Conservation (phyloP, 2,888 invertebrate species). For the Tiliacea aurago region DNA sequence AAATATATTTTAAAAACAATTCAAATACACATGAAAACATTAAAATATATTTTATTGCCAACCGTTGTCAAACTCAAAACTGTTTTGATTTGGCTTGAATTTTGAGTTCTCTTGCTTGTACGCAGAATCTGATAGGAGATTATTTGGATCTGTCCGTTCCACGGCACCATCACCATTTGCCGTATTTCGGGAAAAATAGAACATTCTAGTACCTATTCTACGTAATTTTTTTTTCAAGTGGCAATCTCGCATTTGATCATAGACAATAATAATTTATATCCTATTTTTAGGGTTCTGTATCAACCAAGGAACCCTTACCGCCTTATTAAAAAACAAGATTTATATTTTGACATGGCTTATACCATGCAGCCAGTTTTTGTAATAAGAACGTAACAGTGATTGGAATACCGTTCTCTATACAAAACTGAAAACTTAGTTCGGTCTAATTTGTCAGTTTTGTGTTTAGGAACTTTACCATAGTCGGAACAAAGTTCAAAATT, state of each 20-base stretch:
- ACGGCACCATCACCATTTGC: neutral
- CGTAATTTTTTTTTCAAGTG: neutral
- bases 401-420: too few species aligned
- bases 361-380: too few species aligned
- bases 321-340: too few species aligned
- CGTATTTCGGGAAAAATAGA: neutral
- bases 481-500: too few species aligned
- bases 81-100: conserved; percentile 44
- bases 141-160: neutral
- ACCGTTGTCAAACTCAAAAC: conserved; percentile 61
- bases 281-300: too few species aligned
- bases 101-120: conserved; percentile 28
- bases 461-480: too few species aligned
- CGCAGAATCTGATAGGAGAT: conserved; percentile 13
- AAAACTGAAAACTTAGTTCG: too few species aligned
- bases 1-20: conserved; percentile 41
- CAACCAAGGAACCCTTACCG: too few species aligned
- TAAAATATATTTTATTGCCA: conserved; percentile 62
- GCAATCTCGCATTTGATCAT: neutral
- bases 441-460: too few species aligned
- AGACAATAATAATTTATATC: neutral
- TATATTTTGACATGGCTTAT: too few species aligned
- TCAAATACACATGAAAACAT: conserved; percentile 56
- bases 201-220: too few species aligned
- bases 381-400: too few species aligned